Conservation (phyloP, 2,888 invertebrate species). For the Troides aeacus region DNA sequence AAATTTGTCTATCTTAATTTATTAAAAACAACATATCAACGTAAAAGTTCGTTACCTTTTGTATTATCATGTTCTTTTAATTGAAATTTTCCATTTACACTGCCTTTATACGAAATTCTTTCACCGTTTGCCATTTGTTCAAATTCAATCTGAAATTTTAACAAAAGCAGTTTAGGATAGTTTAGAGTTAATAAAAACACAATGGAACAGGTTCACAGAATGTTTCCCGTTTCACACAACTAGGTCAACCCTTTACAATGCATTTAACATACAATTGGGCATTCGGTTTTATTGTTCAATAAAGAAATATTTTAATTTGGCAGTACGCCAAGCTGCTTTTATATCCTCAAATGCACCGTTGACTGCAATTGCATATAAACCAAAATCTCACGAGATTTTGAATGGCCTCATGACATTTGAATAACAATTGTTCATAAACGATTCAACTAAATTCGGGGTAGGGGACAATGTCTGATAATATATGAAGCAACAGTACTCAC, state of each 20-base stretch:
- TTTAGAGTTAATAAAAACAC: conserved; percentile 46
- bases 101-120: conserved; percentile 32
- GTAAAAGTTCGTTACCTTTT: conserved; percentile 30
- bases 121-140: conserved; percentile 34
- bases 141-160: conserved; percentile 41
- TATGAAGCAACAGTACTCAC: conserved; percentile 47
- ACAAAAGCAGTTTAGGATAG: conserved; percentile 38
- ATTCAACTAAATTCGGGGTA: conserved; percentile 8
- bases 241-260: conserved; percentile 66
- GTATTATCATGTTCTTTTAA: conserved; percentile 28
- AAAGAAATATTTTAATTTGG: conserved; percentile 70
- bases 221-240: conserved; percentile 53
- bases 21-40: not conserved
- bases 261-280: conserved; percentile 56
- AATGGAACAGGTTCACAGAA: conserved; percentile 54
- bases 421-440: conserved; percentile 28
- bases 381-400: conserved; percentile 26
- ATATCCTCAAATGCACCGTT: conserved; percentile 34
- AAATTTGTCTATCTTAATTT: not conserved
- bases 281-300: conserved; percentile 50
- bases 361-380: conserved; percentile 51
- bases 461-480: conserved; percentile 19
- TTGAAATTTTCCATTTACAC: conserved; percentile 13
- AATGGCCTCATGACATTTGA: conserved; percentile 22
- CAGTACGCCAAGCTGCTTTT: conserved; percentile 57